phyloP scores from a whole-genome alignment of 2,888 invertebrate species.

The Tupiocoris notatus region DNA sequence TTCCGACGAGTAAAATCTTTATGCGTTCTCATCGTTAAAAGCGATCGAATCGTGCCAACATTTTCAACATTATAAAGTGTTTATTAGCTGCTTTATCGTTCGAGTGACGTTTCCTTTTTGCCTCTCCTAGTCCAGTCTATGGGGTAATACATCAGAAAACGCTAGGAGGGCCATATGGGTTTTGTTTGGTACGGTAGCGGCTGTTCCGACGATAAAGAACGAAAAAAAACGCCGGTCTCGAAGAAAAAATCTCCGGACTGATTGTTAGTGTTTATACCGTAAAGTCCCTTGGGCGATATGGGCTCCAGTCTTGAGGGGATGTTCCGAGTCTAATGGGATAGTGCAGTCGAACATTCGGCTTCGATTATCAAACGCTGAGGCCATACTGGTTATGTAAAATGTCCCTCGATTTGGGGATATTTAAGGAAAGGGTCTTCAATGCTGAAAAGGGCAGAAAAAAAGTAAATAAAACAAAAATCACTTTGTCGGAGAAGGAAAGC shows the following conservation, averaged over 20 bases:
- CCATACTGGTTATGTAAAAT: too few relatives aligned
- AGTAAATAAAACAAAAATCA: too few relatives aligned
- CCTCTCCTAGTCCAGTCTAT: neutral
- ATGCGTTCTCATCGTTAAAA: too few relatives aligned
- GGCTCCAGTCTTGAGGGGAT: neutral
- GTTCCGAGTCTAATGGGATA: slow-evolving; percentile 5
- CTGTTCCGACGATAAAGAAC: slow-evolving; percentile 17
- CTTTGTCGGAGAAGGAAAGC: too few relatives aligned
- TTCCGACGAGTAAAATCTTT: too few relatives aligned
- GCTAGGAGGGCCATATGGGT: slow-evolving; percentile 35
- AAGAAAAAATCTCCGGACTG: slow-evolving; percentile 4
- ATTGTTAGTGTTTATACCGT: slow-evolving; percentile 42
- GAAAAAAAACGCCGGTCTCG: slow-evolving; percentile 1
- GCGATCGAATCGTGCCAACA: too few relatives aligned
- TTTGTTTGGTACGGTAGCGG: slow-evolving; percentile 38
- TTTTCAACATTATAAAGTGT: too few relatives aligned
- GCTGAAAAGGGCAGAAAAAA: too few relatives aligned
- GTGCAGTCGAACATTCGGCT: too few relatives aligned
- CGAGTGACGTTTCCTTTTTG: neutral
- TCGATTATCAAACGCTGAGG: too few relatives aligned
- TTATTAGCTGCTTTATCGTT: neutral
- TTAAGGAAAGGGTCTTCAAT: too few relatives aligned
- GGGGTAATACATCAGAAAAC: slow-evolving; percentile 31
- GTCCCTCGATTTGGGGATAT: too few relatives aligned
- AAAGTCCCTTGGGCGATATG: slow-evolving; percentile 30